A percentile compares a stretch with the other conserved stretches of the same genome.
Conservation (phyloP, 2,888 invertebrate genomes). For the Ectobius pallidus region DNA sequence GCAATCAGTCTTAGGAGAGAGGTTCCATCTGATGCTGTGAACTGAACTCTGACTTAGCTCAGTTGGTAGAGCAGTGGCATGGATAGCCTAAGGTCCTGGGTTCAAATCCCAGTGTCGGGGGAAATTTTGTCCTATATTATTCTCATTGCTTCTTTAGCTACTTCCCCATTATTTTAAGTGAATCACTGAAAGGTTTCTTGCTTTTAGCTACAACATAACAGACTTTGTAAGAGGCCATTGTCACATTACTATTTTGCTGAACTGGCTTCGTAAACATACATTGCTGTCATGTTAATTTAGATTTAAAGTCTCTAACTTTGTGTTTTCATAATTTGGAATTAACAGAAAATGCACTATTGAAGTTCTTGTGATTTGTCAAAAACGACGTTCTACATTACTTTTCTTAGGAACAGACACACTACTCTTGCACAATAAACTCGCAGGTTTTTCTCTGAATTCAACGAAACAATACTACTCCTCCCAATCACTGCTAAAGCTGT, state of each 20-base stretch:
- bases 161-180: too few species aligned
- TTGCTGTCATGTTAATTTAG: conserved; percentile 5
- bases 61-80: too few species aligned
- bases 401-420: not conserved
- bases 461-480: not conserved
- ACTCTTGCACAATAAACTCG: not conserved
- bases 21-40: too few species aligned
- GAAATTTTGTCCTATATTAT: too few species aligned
- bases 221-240: not conserved
- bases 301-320: not conserved
- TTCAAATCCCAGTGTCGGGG: too few species aligned
- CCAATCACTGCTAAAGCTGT: not conserved
- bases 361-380: not conserved
- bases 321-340: not conserved
- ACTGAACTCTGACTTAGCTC: too few species aligned
- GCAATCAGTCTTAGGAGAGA: too few species aligned
- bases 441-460: not conserved
- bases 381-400: not conserved
- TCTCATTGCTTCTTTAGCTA: conserved; percentile 5
- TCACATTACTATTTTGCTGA: conserved; percentile 10
- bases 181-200: not conserved
- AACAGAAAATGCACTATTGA: not conserved
- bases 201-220: conserved; percentile 4
- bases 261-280: not conserved
- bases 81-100: too few species aligned